phyloP scores from a whole-genome alignment of 2,888 invertebrate species.

The Cosmia pyralina region DNA sequence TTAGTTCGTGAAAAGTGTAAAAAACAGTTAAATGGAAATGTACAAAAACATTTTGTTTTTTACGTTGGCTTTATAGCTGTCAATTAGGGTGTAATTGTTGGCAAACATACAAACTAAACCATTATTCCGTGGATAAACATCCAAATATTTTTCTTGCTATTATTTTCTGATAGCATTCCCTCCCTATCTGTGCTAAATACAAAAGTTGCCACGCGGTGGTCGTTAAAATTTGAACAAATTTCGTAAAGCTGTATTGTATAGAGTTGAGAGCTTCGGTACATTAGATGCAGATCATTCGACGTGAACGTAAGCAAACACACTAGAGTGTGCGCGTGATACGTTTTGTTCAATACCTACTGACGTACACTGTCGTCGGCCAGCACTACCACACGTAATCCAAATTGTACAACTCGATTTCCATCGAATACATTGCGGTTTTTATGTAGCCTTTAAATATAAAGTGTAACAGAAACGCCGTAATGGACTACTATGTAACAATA shows the following conservation, averaged over 20 bases:
- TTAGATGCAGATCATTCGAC: constrained; percentile 61
- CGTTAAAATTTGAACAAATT: constrained; percentile 36
- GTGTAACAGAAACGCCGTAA: constrained; percentile 19
- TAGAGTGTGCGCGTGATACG: constrained; percentile 60
- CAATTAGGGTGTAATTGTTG: constrained; percentile 56
- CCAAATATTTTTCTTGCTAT: neutral
- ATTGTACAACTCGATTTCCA: constrained; percentile 16
- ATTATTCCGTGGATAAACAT: constrained; percentile 20
- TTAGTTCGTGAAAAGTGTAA: constrained; percentile 32
- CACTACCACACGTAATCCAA: constrained; percentile 9
- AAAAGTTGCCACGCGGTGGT: constrained; percentile 12
- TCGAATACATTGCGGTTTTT: constrained; percentile 51
- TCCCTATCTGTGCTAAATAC: neutral
- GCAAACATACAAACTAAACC: constrained; percentile 52
- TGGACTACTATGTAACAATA: constrained; percentile 35
- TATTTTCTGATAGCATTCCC: constrained; percentile 2
- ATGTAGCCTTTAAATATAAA: neutral
- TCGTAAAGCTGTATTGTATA: constrained; percentile 50
- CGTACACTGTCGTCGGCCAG: constrained; percentile 53
- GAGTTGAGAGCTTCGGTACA: constrained; percentile 58
- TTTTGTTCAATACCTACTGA: constrained; percentile 51
- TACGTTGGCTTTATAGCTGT: constrained; percentile 53
- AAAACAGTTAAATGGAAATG: constrained; percentile 39
- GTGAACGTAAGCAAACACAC: constrained; percentile 63
- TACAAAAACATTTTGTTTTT: constrained; percentile 43